Conservation (phyloP, 2,113 vertebrate species). For the Entomyzon cyanotis region DNA sequence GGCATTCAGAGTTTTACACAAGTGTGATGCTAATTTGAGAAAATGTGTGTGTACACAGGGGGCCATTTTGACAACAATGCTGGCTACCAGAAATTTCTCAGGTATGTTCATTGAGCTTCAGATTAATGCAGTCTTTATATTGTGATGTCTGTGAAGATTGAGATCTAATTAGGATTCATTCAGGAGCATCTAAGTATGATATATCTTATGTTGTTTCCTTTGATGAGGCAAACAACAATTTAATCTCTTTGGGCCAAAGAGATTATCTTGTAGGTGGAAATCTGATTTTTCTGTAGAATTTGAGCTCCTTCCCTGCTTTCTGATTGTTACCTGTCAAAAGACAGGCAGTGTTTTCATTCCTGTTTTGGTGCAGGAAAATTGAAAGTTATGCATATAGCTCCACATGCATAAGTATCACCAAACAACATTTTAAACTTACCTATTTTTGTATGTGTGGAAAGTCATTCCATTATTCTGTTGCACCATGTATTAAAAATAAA, state of each 20-base stretch:
- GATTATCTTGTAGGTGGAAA: not conserved
- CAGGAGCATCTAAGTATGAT: not conserved
- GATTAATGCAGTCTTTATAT: not conserved
- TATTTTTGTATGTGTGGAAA: not conserved
- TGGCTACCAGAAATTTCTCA: conserved; percentile 98
- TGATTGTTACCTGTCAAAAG: not conserved
- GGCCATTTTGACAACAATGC: conserved; percentile 98
- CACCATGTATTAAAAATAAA: not conserved
- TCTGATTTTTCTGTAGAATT: not conserved
- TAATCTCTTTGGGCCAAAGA: not conserved
- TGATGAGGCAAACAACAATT: not conserved
- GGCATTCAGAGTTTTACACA: not conserved
- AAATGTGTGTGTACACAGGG: conserved; percentile 78
- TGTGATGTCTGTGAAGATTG: not conserved
- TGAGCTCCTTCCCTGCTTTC: not conserved
- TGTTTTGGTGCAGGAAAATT: not conserved
- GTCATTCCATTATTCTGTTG: not conserved
- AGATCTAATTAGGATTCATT: not conserved
- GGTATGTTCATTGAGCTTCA: conserved; percentile 76
- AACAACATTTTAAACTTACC: not conserved
- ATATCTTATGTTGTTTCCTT: not conserved
- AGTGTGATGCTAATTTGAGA: conserved; percentile 20
- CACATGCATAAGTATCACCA: not conserved
- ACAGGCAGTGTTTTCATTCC: not conserved
- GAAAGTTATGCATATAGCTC: not conserved